Base-by-base conservation (phyloP, 2,113 vertebrate genomes). In the Pipa parva region DNA sequence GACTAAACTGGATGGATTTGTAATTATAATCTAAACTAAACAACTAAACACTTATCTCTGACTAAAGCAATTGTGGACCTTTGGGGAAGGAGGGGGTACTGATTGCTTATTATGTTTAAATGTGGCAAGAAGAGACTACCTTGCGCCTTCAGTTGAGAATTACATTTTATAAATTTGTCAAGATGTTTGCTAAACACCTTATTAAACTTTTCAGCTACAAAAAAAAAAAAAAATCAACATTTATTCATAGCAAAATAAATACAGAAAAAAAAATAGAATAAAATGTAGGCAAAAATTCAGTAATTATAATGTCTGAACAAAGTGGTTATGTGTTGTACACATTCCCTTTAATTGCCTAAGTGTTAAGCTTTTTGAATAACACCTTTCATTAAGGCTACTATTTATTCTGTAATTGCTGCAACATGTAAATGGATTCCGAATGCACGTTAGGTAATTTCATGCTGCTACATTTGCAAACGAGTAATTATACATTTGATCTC, bases 351-450 rank as follows among this genome's bases (percentile, higher is more conserved):
- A 69, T 69, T 69, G 51, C 57, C 56, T 51, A 48, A 60, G 49
- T 69, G 65, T 70, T 70, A 70, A 70, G 66, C 66, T 70, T 70
- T n/a, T 54, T 70, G 66, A 70, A 70, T 70, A 70, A 70, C 66
- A 70, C 66, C 66, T 70, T 70, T 70, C 66, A 70, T 70, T 70
- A 70, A 12, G 66, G 58, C 60, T 24, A 39, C 58, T 61, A 70
- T 70, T 70, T 70, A 70, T 70, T 61, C 58, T 61, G 66, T 70
- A 70, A 70, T 70, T 70, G 66, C 66, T 70, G 60, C 66, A 70
- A 70, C 60, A 70, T 70, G 66, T 70, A 61, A 70, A 70, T 70
- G 66, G 66, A 70, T 61, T 70, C 66, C 57, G 46, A 51, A 59
- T 45, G 66, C 66, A 61, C 66, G 58, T 70, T 59, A 70, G 66